These are phyloP conservation scores for Oncopodura yosiiana DNA, from an alignment of 1,140 invertebrate species.

Conservation along the genomic window DNA sequence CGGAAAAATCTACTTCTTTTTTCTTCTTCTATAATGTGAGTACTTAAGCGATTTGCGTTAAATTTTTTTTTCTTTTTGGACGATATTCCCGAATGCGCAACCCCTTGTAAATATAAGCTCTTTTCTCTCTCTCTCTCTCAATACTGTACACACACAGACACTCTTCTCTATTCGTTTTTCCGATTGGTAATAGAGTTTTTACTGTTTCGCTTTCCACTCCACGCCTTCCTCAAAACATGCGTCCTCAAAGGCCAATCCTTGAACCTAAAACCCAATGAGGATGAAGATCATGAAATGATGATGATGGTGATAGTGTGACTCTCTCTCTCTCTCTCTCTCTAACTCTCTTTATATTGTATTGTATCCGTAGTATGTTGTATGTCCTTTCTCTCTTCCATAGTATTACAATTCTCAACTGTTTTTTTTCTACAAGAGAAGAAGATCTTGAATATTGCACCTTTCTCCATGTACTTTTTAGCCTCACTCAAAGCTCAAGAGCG, in stretches of 20 bases:
- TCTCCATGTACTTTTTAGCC: not conserved
- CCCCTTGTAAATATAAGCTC: constrained; percentile 25
- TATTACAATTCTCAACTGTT: no score
- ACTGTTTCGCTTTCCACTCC: constrained; percentile 33
- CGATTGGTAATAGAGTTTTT: constrained; percentile 33
- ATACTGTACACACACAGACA: no score
- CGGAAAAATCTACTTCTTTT: constrained; percentile 25
- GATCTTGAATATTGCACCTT: no score
- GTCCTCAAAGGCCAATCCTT: constrained; percentile 31
- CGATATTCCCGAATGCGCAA: constrained; percentile 33
- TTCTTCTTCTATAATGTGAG: no score
- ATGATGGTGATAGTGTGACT: no score
- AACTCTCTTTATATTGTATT: no score
- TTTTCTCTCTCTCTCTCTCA: constrained; percentile 22
- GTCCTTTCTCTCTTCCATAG: no score
- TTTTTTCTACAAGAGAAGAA: no score
- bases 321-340: not conserved
- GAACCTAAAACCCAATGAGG: constrained; percentile 19
- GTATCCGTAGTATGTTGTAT: no score
- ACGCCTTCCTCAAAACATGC: constrained; percentile 34
- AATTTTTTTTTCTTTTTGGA: constrained; percentile 26
- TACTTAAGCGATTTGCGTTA: constrained; percentile 31
- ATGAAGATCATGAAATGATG: no score
- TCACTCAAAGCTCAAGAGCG: not conserved
- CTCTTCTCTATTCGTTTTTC: constrained; percentile 34